phyloP scores from a whole-genome alignment of 2,797 vertebrate species.

The Threskiornis aethiopicus region DNA sequence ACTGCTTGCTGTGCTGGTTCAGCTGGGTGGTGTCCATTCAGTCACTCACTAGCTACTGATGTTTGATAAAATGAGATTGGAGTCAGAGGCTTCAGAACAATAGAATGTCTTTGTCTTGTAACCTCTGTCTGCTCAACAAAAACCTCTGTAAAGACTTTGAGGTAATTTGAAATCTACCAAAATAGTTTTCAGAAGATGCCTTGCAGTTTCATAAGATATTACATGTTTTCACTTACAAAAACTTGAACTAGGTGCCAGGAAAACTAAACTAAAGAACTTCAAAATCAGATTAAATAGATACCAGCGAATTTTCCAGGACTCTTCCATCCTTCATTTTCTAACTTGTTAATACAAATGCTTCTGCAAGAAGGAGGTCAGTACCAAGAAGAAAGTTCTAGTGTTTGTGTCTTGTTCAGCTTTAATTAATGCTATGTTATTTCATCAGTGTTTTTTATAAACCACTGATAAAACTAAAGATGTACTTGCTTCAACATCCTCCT shows the following conservation, averaged over 20 bases:
- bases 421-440: neutral
- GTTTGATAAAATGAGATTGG: neutral
- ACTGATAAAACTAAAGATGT: neutral
- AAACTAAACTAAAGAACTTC: neutral
- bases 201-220: conserved; percentile 1
- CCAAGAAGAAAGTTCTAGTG: neutral
- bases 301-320: neutral
- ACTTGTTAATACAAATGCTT: neutral
- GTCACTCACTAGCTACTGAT: neutral
- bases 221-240: neutral
- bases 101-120: neutral
- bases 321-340: neutral
- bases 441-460: neutral
- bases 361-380: neutral
- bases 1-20: neutral
- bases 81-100: neutral
- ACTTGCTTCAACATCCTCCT: neutral
- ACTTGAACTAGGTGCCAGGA: neutral
- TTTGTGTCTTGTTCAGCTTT: neutral
- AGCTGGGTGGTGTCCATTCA: neutral
- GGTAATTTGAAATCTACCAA: neutral
- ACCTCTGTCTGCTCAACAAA: neutral
- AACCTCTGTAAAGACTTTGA: neutral
- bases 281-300: conserved; percentile 29
- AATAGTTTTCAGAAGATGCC: neutral